Percentiles rank a stretch among this genome's conserved stretches.
phyloP scores from a whole-genome alignment of 2,797 vertebrate species.

The Neostethus bicornis region DNA sequence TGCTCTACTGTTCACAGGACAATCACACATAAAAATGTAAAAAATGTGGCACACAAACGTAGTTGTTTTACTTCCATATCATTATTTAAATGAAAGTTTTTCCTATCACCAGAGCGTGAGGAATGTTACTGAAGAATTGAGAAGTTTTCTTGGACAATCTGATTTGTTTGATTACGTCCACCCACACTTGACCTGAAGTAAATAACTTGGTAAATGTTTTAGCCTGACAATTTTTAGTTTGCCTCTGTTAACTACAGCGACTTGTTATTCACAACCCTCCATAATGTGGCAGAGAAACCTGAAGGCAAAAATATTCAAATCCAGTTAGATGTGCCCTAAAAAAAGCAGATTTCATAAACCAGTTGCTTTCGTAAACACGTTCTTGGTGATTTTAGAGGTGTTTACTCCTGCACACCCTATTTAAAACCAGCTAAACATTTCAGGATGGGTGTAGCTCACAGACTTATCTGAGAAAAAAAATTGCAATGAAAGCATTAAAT shows the following conservation, averaged over 20 bases:
- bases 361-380: neutral
- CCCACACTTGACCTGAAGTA: neutral
- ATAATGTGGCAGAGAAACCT: neutral
- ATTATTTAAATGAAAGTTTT: conserved; percentile 7
- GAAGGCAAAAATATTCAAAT: neutral
- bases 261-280: neutral
- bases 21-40: conserved; percentile 3
- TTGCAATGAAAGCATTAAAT: conserved; percentile 1
- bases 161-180: conserved; percentile 6
- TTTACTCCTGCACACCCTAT: neutral
- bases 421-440: conserved; percentile 9
- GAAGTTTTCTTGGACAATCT: neutral
- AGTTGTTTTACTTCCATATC: conserved; percentile 7
- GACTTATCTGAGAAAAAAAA: conserved; percentile 7
- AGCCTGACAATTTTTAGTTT: neutral
- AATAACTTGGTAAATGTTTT: conserved; percentile 6
- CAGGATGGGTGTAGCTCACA: conserved; percentile 7
- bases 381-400: neutral
- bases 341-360: neutral
- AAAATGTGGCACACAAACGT: conserved; percentile 10
- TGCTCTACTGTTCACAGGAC: neutral
- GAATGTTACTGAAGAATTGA: conserved; percentile 5
- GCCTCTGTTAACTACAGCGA: neutral
- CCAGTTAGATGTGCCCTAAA: neutral
- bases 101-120: neutral